Percentiles rank a stretch among this genome's conserved stretches.
phyloP scores from a whole-genome alignment of 2,113 vertebrate genomes.

The Alligator mississippiensis region DNA sequence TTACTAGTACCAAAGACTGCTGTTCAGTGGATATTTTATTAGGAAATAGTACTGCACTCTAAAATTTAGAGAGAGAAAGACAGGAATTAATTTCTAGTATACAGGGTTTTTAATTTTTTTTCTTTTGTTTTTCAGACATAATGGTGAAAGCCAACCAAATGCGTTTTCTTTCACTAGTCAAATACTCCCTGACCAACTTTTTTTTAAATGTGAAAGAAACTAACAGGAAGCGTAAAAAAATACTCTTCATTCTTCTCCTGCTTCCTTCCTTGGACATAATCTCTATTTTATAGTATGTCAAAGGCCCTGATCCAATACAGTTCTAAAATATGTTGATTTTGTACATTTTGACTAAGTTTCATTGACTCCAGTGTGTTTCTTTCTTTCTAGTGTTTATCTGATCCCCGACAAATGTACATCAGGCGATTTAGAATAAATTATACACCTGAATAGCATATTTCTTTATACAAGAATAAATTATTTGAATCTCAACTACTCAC shows the following conservation, averaged over 20 bases:
- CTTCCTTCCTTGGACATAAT: not conserved
- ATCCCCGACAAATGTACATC: rapidly evolving
- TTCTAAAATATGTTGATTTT: rapidly evolving
- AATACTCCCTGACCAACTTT: not conserved
- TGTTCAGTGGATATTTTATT: conserved; percentile 85
- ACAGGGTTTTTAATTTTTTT: not conserved
- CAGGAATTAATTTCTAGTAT: not conserved
- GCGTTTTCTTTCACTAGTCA: too few relatives aligned
- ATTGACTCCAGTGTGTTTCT: not conserved
- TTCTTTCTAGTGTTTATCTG: not conserved
- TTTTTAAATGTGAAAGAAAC: not conserved
- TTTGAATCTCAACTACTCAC: not conserved
- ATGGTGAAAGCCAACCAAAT: not conserved
- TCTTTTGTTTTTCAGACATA: not conserved
- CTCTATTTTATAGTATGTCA: not conserved
- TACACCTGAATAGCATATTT: not conserved
- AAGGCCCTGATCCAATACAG: rapidly evolving
- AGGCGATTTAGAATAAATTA: not conserved
- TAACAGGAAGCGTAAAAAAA: not conserved
- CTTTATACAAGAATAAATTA: rapidly evolving
- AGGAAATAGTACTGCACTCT: conserved; percentile 85
- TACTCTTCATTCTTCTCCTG: not conserved
- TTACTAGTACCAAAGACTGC: conserved; percentile 90
- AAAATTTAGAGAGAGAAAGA: not conserved
- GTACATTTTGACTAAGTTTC: rapidly evolving